Base-by-base conservation (phyloP, 2,888 invertebrate genomes). In the Acronicta alni region DNA sequence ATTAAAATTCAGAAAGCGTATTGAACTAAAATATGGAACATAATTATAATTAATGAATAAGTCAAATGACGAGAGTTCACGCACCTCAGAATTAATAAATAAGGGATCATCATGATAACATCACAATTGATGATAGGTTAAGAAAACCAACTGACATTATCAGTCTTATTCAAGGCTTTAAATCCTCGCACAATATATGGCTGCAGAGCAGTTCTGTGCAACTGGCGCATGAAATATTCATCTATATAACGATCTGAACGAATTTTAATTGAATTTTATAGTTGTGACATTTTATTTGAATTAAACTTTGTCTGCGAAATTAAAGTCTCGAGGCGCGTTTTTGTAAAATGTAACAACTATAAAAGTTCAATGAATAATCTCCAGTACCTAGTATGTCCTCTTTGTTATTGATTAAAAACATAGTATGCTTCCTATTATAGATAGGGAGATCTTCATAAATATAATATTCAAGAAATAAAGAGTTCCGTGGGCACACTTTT, bases 111-210 rank as follows among this genome's bases (percentile, higher is more conserved):
- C 20, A 39, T 12, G 37, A 35, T 37, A 20, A 26, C 52, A 67
- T 55, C 56, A 56, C 48, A 60, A 60, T 39, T 35, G 32, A 46
- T 37, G 18, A 39, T 73, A 52, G 47, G n/a, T 35, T 68, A 67
- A 55, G 44, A 17, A 72, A 51, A 47, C 38, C 46, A 54, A 47
- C 47, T 55, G 69, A 73, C 46, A 61, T 68, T 46, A 56, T n/a
- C 56, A 70, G 16, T 42, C 6, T 48, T 20, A 35, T 18, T 52
- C 45, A n/a, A 52, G 45, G 30, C 26, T 35, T 54, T 47, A 41
- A 55, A 48, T 37, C 32, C 39, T 41, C 16, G 30, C 44, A 16
- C 9, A 23, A 16, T 15, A n/a, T 38, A 26, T 32, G n/a, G 32
- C 55, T 47, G 47, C 42, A 20, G 32, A 35, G 37, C 67, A 66